A percentile compares a stretch with the other conserved stretches of the same genome.
phyloP scores from a whole-genome alignment of 2,113 vertebrate genomes.

The human region GRCh38 chr6:105008001-105008500 shows the following conservation, averaged over 20 bases:
- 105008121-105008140: background rate
- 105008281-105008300: background rate
- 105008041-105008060: constrained; percentile 15
- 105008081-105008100: background rate
- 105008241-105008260: constrained; percentile 5
- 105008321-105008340: background rate
- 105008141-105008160: background rate
- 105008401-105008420: too few relatives aligned
- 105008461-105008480: too few relatives aligned
- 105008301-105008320: constrained; percentile 30
- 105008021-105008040: background rate
- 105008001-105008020: background rate
- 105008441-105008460: too few relatives aligned
- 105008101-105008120: background rate
- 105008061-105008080: background rate
- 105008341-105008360: background rate
- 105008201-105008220: constrained; percentile 12
- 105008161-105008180: background rate
- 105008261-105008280: background rate
- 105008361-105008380: too few relatives aligned
- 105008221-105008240: background rate
- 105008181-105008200: background rate
- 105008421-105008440: too few relatives aligned
- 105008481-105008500: too few relatives aligned
- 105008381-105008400: too few relatives aligned